Base-by-base conservation (phyloP, 2,888 invertebrate species). In the Caenorhabditis virilis region DNA sequence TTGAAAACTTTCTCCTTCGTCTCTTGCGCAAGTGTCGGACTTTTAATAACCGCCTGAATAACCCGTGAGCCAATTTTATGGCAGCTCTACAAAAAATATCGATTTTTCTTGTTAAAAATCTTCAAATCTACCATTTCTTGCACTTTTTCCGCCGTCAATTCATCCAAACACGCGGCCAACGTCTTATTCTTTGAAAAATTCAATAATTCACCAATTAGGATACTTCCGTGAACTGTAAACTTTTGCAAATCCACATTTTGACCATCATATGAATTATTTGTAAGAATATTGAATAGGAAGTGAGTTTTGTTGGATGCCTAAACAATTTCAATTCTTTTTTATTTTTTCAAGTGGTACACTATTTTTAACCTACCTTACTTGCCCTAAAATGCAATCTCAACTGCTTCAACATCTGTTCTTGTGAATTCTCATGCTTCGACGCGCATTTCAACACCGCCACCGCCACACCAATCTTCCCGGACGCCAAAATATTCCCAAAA, bases 251-350 rank as follows among this genome's bases (percentile, higher is more conserved):
- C 64, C 13, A 63, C 54, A 26, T 45, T 23, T 15, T 27, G 13
- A 18, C 68, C 69, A 27, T 69, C 57, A 20, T 54, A 69, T 7
- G 13, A 26, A 43, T 76, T 76, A 38, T 60, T 43, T 13, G 76
- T 68, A n/a, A 76, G 45, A 16, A 68, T 53, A 45, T 76, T 76
- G 33, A 66, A 42, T 16, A 75, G 39, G 22, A 75, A 73, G 16
- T 68, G 33, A 4, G 43, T 47, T 50, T 72, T 71, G 13, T 62
- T 72, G 0, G 61, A 52, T 9, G 50, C 49, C 68, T 66, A 26
- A 46, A 23, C 11, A n/a, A 11, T 26, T 26, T 46, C 25, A 6
- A 26, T 38, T 38, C 38, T 16, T n/a, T n/a, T 5, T 11, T 38
- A 6, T 38, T 18, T 38, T 38, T 15, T 38, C 18, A n/a, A 7